These are phyloP conservation scores for Ectemnius lituratus DNA, from an alignment of 2,888 invertebrate genomes.

Conservation along the genomic window DNA sequence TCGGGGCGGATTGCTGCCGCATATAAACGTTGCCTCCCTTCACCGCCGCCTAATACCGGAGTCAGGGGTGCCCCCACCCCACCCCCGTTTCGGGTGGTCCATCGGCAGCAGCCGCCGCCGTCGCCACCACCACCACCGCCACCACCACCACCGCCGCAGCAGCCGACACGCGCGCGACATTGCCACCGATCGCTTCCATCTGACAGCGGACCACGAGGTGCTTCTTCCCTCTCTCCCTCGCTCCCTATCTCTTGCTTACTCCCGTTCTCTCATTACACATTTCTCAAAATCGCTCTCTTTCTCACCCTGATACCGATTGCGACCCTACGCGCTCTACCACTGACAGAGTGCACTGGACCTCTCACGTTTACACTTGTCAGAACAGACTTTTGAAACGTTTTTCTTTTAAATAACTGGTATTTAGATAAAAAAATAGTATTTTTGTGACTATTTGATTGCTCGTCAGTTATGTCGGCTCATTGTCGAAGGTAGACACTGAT, in stretches of 20 bases:
- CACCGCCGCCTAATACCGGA: conserved; percentile 72
- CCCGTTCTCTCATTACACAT: neutral
- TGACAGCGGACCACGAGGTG: conserved; percentile 10
- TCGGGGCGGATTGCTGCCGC: conserved; percentile 75
- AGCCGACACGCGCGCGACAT: conserved; percentile 45
- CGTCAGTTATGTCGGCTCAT: too few relatives aligned
- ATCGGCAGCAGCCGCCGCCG: conserved; percentile 47
- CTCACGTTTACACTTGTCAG: too few relatives aligned
- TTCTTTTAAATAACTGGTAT: too few relatives aligned
- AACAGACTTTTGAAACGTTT: too few relatives aligned
- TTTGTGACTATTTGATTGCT: too few relatives aligned
- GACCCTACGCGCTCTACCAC: neutral
- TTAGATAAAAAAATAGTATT: too few relatives aligned
- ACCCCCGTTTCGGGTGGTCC: conserved; percentile 72
- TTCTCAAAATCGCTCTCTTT: neutral
- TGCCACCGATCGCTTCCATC: conserved; percentile 20
- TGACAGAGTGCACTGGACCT: too few relatives aligned
- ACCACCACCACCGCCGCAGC: conserved; percentile 49
- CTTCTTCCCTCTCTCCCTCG: neutral
- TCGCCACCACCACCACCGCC: conserved; percentile 21
- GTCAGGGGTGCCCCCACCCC: conserved; percentile 77
- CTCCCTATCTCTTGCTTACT: neutral
- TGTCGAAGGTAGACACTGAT: too few relatives aligned
- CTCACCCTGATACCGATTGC: neutral
- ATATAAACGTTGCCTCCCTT: conserved; percentile 78